Percentiles rank a stretch among this genome's conserved stretches.
Evolutionary conservation across 1,140 invertebrate species (phyloP).

Genomic region (Contarinia nasturtii): DNA sequence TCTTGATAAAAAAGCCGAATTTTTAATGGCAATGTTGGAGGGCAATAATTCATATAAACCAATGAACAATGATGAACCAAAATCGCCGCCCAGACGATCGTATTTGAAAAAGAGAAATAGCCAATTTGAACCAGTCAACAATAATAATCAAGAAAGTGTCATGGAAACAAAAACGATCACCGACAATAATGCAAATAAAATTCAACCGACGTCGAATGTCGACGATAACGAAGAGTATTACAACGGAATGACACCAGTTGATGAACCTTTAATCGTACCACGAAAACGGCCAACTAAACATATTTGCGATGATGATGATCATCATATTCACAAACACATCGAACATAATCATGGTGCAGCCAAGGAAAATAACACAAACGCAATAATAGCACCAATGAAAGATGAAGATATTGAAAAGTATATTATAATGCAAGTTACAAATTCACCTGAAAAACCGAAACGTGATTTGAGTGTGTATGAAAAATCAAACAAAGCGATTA

Average conservation of each 20-base stretch:
- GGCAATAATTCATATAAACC: background rate
- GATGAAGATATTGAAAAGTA: background rate
- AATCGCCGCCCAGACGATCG: no score
- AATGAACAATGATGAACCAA: background rate
- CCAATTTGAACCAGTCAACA: background rate
- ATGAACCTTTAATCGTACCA: background rate
- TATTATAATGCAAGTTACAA: background rate
- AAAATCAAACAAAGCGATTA: background rate
- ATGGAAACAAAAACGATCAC: background rate
- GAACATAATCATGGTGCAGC: background rate
- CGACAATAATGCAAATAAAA: background rate
- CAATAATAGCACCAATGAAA: background rate
- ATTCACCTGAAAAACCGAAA: slow-evolving; percentile 1
- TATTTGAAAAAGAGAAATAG: background rate
- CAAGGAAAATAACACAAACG: background rate
- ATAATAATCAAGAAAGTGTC: background rate
- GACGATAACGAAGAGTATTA: background rate
- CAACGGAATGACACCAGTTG: background rate
- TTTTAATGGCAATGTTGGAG: background rate
- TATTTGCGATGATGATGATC: slow-evolving; percentile 1
- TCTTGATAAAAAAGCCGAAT: background rate
- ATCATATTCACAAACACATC: background rate
- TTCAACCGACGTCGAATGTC: background rate
- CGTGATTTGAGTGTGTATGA: slow-evolving; percentile 2
- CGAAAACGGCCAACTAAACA: background rate